Evolutionary conservation across 2,113 vertebrate genomes (phyloP).

Genomic region (Siniperca knerii): DNA sequence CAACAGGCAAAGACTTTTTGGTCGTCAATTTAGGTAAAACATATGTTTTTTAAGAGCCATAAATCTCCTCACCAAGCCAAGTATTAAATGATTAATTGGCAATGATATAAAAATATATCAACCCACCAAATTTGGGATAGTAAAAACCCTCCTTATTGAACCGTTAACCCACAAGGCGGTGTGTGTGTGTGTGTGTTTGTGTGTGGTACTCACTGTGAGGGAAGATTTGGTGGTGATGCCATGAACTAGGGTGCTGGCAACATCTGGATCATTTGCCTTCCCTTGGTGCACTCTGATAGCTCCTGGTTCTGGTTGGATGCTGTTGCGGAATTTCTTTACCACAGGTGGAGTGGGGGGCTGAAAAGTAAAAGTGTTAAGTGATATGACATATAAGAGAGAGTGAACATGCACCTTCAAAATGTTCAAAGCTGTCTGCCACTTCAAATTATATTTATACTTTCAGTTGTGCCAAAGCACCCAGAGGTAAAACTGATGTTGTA

Average conservation of each 20-base stretch:
- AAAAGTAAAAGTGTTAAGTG: constrained; percentile 4
- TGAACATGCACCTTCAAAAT: not conserved
- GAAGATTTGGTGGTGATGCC: constrained; percentile 79
- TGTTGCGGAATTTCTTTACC: constrained; percentile 85
- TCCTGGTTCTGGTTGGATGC: constrained; percentile 82
- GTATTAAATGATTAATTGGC: not conserved
- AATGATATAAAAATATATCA: not conserved
- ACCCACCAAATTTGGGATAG: not conserved
- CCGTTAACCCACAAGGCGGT: not conserved
- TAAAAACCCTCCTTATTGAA: not conserved
- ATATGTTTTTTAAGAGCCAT: not conserved
- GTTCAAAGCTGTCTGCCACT: not conserved
- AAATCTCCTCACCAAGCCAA: not conserved
- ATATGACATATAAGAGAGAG: not conserved
- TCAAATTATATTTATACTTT: not conserved
- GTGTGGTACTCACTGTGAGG: constrained; percentile 77
- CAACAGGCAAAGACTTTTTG: not conserved
- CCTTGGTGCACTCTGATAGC: constrained; percentile 84
- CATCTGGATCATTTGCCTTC: constrained; percentile 87
- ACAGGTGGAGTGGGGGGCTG: constrained; percentile 85
- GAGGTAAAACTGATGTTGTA: not conserved
- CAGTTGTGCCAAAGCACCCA: not conserved
- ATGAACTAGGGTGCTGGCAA: constrained; percentile 85
- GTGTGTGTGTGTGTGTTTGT: not conserved
- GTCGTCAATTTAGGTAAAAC: not conserved